Percentiles rank a stretch among this genome's conserved stretches.
Evolutionary conservation across 2,113 vertebrate species (phyloP).

Genomic region (Passer montanus): DNA sequence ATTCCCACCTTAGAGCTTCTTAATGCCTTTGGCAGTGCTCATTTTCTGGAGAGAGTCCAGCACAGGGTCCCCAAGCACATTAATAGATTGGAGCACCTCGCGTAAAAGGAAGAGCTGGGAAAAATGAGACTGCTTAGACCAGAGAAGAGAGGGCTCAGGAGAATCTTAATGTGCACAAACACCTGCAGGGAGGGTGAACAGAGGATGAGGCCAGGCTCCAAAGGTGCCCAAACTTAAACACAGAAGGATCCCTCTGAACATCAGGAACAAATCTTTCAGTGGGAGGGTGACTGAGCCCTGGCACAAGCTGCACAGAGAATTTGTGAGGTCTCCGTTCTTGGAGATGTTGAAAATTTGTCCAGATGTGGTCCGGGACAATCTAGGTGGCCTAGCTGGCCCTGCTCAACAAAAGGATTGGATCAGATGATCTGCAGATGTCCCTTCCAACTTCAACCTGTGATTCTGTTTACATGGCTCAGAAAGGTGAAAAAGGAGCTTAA

Average conservation of each 20-base stretch:
- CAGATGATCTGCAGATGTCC: not conserved
- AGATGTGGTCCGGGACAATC: not conserved
- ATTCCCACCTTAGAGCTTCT: not conserved
- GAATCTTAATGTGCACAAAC: not conserved
- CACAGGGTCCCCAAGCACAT: not conserved
- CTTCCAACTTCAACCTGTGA: not conserved
- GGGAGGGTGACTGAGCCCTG: not conserved
- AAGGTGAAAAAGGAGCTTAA: not conserved
- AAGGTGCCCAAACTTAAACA: not conserved
- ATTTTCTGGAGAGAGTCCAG: not conserved
- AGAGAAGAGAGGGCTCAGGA: not conserved
- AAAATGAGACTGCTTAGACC: not conserved
- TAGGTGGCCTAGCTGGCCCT: not conserved
- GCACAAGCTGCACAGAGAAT: not conserved
- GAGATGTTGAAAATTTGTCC: not conserved
- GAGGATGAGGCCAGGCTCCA: not conserved
- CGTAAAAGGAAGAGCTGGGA: not conserved
- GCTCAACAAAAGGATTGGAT: rapidly evolving
- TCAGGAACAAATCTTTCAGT: not conserved
- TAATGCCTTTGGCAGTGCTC: not conserved
- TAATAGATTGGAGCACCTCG: not conserved
- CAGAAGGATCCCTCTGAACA: not conserved
- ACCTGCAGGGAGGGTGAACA: not conserved
- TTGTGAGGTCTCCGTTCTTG: not conserved
- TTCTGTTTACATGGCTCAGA: not conserved